Evolutionary conservation across 1,140 invertebrate genomes (phyloP).

Genomic region (Atta cephalotes): DNA sequence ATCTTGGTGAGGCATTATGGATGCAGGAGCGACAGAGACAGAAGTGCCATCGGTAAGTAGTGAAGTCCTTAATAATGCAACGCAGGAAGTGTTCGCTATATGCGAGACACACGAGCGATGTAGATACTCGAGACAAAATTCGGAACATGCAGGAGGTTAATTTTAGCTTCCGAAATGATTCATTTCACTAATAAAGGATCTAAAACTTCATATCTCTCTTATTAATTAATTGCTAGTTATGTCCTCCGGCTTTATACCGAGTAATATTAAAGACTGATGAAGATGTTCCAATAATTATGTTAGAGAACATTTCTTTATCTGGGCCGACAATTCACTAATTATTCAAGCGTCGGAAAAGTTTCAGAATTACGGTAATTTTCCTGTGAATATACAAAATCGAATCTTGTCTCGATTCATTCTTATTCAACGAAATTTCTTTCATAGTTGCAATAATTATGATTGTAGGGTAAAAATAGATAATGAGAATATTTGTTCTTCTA

Average conservation of each 20-base stretch:
- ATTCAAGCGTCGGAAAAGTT: constrained; percentile 15
- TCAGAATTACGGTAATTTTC: constrained; percentile 29
- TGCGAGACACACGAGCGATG: background rate
- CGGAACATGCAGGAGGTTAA: background rate
- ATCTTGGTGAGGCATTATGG: constrained; percentile 84
- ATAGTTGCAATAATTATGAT: background rate
- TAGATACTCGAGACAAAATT: background rate
- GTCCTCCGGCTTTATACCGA: background rate
- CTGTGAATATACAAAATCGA: constrained; percentile 12
- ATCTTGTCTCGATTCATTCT: background rate
- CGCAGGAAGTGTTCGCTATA: background rate
- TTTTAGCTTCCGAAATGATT: background rate
- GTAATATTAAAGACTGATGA: background rate
- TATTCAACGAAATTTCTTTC: constrained; percentile 29
- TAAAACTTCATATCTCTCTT: background rate
- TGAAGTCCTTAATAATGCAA: constrained; percentile 2
- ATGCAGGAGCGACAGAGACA: constrained; percentile 84
- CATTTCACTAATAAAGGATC: background rate
- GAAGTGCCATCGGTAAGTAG: constrained; percentile 81
- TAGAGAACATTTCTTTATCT: background rate
- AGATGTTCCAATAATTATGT: background rate
- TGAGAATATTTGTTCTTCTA: too few species aligned
- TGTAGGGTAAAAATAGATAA: too few species aligned
- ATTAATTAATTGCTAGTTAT: constrained; percentile 21
- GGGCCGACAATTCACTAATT: background rate